These are phyloP conservation scores for Lucilia cuprina DNA, from an alignment of 1,140 invertebrate species.

Conservation along the genomic window DNA sequence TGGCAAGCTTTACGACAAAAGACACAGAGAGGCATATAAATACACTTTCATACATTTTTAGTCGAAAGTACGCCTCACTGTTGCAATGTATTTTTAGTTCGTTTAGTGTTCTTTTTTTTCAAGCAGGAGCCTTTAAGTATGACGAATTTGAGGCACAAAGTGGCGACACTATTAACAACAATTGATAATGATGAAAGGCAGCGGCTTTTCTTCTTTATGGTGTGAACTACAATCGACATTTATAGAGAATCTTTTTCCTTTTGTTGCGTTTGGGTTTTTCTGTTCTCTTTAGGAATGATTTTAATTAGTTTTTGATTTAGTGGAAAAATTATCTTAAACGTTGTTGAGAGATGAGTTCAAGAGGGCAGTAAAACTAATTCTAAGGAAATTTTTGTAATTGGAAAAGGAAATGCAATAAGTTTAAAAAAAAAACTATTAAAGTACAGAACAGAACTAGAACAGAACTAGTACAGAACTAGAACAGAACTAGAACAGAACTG, in stretches of 20 bases:
- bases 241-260: neutral
- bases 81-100: neutral
- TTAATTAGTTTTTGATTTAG: slow-evolving; percentile 15
- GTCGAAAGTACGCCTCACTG: no score
- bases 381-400: no score
- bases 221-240: neutral
- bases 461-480: no score
- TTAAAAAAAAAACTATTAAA: no score
- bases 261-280: neutral
- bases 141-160: slow-evolving; percentile 38
- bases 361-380: no score
- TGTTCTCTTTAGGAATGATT: neutral
- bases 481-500: no score
- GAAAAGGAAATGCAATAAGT: no score
- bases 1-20: neutral
- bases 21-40: neutral
- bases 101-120: neutral
- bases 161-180: slow-evolving; percentile 36
- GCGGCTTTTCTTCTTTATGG: neutral
- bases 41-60: neutral
- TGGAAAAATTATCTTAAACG: neutral
- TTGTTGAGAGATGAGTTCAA: neutral
- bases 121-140: slow-evolving; percentile 1
- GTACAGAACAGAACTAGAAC: no score
- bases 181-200: slow-evolving; percentile 2